phyloP scores from a whole-genome alignment of 2,888 invertebrate genomes.

The Calameuta idolon region DNA sequence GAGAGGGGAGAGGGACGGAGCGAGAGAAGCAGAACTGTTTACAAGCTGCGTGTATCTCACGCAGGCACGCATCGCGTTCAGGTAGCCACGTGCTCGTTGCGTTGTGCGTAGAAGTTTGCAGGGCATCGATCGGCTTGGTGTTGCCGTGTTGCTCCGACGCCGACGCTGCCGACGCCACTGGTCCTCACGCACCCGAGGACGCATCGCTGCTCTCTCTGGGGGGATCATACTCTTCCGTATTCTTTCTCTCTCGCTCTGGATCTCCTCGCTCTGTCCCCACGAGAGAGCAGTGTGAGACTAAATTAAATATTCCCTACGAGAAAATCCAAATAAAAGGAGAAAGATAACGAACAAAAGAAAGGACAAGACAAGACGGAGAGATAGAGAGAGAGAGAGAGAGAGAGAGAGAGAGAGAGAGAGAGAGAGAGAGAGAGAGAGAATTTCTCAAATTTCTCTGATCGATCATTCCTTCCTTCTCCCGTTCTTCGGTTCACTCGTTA shows the following conservation, averaged over 20 bases:
- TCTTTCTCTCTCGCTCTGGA: conserved; percentile 8
- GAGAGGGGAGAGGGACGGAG: background rate
- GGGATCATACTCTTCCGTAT: background rate
- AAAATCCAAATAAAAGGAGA: background rate
- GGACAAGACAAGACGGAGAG: background rate
- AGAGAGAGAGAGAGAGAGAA: background rate
- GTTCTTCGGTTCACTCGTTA: conserved; percentile 7
- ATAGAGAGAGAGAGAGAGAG: background rate
- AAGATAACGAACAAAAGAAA: background rate
- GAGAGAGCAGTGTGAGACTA: background rate
- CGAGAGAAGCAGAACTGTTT: conserved; percentile 29
- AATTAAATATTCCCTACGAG: background rate
- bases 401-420: background rate
- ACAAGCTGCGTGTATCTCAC: conserved; percentile 39
- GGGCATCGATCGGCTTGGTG: conserved; percentile 20
- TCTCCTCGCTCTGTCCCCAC: background rate
- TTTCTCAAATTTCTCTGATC: background rate
- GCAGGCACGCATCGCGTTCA: conserved; percentile 28
- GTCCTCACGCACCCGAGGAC: background rate
- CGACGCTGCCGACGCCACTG: background rate
- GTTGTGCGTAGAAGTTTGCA: conserved; percentile 20
- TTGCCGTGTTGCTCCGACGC: background rate
- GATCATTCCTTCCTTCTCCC: background rate
- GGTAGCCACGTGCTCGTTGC: conserved; percentile 19
- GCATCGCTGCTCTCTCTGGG: background rate